These are phyloP conservation scores for Cacatua alba DNA, from an alignment of 2,113 vertebrate species.

Conservation along the genomic window DNA sequence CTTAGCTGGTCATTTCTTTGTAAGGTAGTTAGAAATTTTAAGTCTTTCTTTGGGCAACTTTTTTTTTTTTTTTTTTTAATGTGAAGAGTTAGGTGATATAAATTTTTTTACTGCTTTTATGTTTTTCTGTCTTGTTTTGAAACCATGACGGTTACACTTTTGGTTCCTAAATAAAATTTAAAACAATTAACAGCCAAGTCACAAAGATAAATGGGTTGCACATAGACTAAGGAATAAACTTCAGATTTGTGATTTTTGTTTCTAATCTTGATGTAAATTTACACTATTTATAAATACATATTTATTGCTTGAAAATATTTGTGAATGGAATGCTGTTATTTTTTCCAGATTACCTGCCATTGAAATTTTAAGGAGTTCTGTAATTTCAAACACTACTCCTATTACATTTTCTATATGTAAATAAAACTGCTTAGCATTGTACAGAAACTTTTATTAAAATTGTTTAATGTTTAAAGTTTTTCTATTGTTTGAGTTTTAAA, in stretches of 20 bases:
- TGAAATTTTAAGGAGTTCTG: slow-evolving; percentile 97
- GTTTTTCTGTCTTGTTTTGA: slow-evolving; percentile 87
- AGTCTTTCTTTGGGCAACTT: slow-evolving; percentile 84
- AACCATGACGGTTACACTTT: slow-evolving; percentile 84
- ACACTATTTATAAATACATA: slow-evolving; percentile 99
- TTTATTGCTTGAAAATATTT: slow-evolving; percentile 99
- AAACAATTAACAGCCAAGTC: slow-evolving; percentile 91
- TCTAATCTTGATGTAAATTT: slow-evolving; percentile 99
- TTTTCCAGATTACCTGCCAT: slow-evolving; percentile 99
- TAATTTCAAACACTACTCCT: slow-evolving; percentile 94
- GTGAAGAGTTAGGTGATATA: slow-evolving; percentile 88
- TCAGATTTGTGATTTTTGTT: slow-evolving; percentile 99
- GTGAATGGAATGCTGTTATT: slow-evolving; percentile 99
- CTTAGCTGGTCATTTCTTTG: slow-evolving; percentile 91
- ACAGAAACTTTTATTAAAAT: slow-evolving; percentile 94
- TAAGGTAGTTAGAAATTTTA: slow-evolving; percentile 90
- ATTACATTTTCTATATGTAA: slow-evolving; percentile 98
- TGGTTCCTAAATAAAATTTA: slow-evolving; percentile 85
- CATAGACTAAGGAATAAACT: slow-evolving; percentile 96
- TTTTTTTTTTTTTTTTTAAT: slow-evolving; percentile 87
- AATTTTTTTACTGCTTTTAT: slow-evolving; percentile 87
- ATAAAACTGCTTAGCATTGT: slow-evolving; percentile 97
- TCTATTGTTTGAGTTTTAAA: slow-evolving; percentile 90
- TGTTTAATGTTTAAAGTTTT: slow-evolving; percentile 96
- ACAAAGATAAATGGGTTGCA: slow-evolving; percentile 96